Conservation (phyloP, 2,797 vertebrate genomes). For the Chiloscyllium punctatum region DNA sequence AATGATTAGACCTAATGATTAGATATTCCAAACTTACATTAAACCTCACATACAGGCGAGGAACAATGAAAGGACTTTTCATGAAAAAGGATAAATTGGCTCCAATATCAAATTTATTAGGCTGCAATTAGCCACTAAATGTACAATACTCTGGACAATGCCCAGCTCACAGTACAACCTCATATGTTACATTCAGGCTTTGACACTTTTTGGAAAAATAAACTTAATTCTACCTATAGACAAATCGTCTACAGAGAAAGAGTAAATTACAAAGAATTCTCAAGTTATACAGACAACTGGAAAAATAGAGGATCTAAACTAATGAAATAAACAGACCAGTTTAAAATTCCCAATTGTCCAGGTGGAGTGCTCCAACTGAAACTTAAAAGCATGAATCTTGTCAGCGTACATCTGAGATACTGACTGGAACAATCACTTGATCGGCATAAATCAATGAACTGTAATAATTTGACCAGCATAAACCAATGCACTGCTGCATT, state of each 20-base stretch:
- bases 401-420: neutral
- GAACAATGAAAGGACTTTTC: neutral
- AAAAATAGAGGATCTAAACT: neutral
- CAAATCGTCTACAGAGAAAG: slow-evolving; percentile 14
- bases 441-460: neutral
- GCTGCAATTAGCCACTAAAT: slow-evolving; percentile 24
- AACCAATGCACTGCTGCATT: neutral
- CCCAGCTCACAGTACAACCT: slow-evolving; percentile 30
- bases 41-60: neutral
- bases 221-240: slow-evolving; percentile 33
- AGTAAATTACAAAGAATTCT: slow-evolving; percentile 13
- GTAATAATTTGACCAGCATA: neutral
- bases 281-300: neutral
- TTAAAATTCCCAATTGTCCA: neutral
- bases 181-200: slow-evolving; percentile 29
- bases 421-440: neutral
- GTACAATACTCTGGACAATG: slow-evolving; percentile 27
- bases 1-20: neutral
- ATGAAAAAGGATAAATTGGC: neutral
- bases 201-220: slow-evolving; percentile 31
- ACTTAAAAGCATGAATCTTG: neutral
- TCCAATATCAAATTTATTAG: slow-evolving; percentile 33
- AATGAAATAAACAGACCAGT: neutral
- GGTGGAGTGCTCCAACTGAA: neutral
- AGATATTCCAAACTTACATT: neutral